Conservation (phyloP, 2,888 invertebrate species). For the Rhingia rostrata region DNA sequence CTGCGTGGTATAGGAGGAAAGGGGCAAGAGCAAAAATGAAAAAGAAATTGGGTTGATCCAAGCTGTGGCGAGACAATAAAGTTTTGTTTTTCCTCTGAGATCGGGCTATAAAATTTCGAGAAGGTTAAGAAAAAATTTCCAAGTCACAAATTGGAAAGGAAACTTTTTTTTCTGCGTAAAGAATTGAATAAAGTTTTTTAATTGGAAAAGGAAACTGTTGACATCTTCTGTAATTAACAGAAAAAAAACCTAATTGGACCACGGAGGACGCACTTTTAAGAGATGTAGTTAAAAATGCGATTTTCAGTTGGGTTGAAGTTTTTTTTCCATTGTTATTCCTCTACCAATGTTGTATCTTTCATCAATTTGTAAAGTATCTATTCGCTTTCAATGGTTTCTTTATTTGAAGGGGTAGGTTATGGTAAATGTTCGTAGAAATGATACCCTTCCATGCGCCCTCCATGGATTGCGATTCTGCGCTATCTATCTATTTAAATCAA, state of each 20-base stretch:
- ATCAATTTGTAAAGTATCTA: neutral
- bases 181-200: conserved; percentile 61
- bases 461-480: no score
- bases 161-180: conserved; percentile 20
- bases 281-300: conserved; percentile 4
- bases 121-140: conserved; percentile 46
- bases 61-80: conserved; percentile 22
- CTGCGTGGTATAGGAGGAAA: conserved; percentile 20
- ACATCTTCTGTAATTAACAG: conserved; percentile 65
- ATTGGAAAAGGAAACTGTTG: conserved; percentile 62
- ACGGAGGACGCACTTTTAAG: neutral
- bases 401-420: no score
- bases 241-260: conserved; percentile 31
- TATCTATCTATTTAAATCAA: no score
- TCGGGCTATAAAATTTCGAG: neutral
- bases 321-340: neutral
- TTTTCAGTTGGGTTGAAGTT: neutral
- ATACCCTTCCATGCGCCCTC: no score
- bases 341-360: neutral
- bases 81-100: conserved; percentile 16
- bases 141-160: conserved; percentile 61
- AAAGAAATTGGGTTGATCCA: conserved; percentile 11
- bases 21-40: neutral
- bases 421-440: no score
- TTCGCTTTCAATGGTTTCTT: neutral